Conservation (phyloP, 2,888 invertebrate genomes). For the Diarsia mendica region DNA sequence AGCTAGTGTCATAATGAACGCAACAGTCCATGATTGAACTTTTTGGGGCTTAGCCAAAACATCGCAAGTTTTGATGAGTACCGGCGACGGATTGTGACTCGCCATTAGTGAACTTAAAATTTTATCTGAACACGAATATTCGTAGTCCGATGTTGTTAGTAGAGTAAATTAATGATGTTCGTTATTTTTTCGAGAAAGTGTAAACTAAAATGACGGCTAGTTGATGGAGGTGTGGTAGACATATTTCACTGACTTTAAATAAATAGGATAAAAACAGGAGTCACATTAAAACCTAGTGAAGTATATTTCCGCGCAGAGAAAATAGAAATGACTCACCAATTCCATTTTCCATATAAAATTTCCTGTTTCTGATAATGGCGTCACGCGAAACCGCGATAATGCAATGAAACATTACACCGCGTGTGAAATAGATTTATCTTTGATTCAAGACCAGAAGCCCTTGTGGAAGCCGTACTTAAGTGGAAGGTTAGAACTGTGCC, state of each 20-base stretch:
- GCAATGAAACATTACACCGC: slow-evolving; percentile 29
- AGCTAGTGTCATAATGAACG: slow-evolving; percentile 44
- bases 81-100: slow-evolving; percentile 67
- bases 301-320: slow-evolving; percentile 23
- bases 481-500: slow-evolving; percentile 34
- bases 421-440: slow-evolving; percentile 48
- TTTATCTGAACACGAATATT: slow-evolving; percentile 55
- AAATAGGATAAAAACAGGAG: not conserved
- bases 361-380: slow-evolving; percentile 30
- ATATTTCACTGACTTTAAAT: not conserved
- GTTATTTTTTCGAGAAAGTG: not conserved
- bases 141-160: slow-evolving; percentile 1
- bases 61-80: slow-evolving; percentile 76
- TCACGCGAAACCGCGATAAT: slow-evolving; percentile 32
- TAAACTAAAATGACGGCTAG: not conserved
- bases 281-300: slow-evolving; percentile 13
- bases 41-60: slow-evolving; percentile 78
- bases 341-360: slow-evolving; percentile 21
- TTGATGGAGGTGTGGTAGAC: not conserved
- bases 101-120: slow-evolving; percentile 73
- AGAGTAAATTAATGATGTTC: not conserved
- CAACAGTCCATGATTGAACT: slow-evolving; percentile 70
- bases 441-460: slow-evolving; percentile 50
- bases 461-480: slow-evolving; percentile 48
- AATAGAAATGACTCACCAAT: slow-evolving; percentile 31